Evolutionary conservation across 2,113 vertebrate genomes (phyloP), one percentile per base, ranked within the genome.

Genomic region (Puntigrus tetrazona): DNA sequence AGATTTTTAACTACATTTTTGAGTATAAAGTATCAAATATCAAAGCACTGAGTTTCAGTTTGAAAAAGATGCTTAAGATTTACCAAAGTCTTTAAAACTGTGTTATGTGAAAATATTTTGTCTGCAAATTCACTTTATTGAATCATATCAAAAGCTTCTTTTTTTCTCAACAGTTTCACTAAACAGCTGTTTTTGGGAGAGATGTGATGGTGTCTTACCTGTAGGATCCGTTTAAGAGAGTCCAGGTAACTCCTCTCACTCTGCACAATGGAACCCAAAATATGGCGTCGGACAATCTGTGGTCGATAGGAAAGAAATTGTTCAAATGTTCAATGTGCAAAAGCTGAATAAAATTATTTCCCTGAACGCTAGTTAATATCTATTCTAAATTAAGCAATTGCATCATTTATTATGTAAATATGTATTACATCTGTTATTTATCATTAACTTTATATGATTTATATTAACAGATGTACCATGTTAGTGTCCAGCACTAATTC

Each of bases 191-290:
- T 29, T 13, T 45, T 45, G 25, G 8, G 18, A 10, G n/a, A 22
- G 27, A 65, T 13, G 2, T 5, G 31, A 31, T 5, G 16, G 41
- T 22, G 18, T 25, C 92, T 76, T 88, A 98, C 97, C 96, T 98
- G 97, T 88, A 97, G 85, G 88, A 98, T 96, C 52, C 96, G 93
- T 90, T 95, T 93, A 69, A 98, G 89, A 50, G 97, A 97, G 43
- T 97, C 96, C 89, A 98, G 94, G 14, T 98, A 97, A 92, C 96
- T 96, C 29, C 94, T 91, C 89, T 99, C 96, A 0, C 97, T 98
- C 93, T 98, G 97, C 79, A 99, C 95, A 2, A 99, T 97, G 90
- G 97, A 98, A 86, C 95, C 92, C 55, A 99, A 94, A 92, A 99
- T 97, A 90, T 98, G 97, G 16, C 97, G 94, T 34, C 97, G 94